A percentile compares a stretch with the other conserved stretches of the same genome.
Evolutionary conservation across 2,797 vertebrate species (phyloP).

Genomic region (Bradypodion ventrale): DNA sequence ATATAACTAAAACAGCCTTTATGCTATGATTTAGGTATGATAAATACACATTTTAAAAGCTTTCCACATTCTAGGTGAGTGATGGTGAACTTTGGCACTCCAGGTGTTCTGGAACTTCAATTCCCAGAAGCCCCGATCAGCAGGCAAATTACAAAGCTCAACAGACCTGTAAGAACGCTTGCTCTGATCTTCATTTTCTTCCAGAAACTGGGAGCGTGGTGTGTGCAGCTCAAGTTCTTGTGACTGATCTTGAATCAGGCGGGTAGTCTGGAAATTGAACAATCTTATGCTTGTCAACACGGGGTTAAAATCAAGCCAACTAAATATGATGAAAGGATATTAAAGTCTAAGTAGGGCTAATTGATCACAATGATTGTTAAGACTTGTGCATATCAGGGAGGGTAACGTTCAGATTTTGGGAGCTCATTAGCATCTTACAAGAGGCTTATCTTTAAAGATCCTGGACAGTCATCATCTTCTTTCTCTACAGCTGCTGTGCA

Average conservation of each 20-base stretch:
- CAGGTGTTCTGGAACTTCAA: no score
- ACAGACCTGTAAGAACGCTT: slow-evolving; percentile 90
- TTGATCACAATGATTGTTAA: not conserved
- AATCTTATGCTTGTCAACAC: slow-evolving; percentile 32
- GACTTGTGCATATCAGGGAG: not conserved
- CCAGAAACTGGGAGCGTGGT: slow-evolving; percentile 85
- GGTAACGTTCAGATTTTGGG: not conserved
- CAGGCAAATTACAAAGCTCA: not conserved
- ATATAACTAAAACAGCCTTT: not conserved
- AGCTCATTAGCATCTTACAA: not conserved
- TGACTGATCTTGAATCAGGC: slow-evolving; percentile 87
- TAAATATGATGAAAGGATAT: not conserved
- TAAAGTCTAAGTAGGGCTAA: not conserved
- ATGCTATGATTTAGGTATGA: not conserved
- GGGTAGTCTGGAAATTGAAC: slow-evolving; percentile 81
- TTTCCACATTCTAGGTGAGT: not conserved
- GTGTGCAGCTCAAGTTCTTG: slow-evolving; percentile 86
- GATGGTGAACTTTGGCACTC: no score
- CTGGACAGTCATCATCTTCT: not conserved
- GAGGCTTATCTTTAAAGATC: not conserved
- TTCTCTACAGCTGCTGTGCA: not conserved
- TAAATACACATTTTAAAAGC: not conserved
- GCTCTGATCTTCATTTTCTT: slow-evolving; percentile 88
- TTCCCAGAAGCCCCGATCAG: no score
- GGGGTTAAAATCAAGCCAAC: not conserved